Conservation (phyloP, 2,888 invertebrate genomes). For the Pycnomerus fuliginosus region DNA sequence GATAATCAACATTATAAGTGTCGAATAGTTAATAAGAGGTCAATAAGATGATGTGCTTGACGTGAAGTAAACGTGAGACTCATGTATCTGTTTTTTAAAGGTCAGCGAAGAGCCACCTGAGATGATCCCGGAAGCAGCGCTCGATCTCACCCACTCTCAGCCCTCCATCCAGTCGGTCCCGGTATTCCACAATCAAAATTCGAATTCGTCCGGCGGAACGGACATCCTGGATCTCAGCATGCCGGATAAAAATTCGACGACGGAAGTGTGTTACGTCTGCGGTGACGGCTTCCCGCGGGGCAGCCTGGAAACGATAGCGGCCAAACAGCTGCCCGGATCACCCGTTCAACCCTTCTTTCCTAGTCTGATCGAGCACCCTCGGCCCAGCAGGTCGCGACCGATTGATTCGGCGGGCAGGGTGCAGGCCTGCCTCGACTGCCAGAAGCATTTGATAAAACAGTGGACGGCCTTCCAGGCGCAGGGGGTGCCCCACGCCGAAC, state of each 20-base stretch:
- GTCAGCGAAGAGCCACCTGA: constrained; percentile 38
- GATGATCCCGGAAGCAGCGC: constrained; percentile 49
- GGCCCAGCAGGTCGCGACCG: constrained; percentile 81
- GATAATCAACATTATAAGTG: no score
- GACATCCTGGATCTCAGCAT: constrained; percentile 87
- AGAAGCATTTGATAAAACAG: constrained; percentile 81
- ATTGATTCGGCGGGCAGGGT: constrained; percentile 77
- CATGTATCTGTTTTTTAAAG: constrained; percentile 37
- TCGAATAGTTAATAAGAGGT: no score
- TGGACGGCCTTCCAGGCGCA: constrained; percentile 72
- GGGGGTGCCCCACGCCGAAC: constrained; percentile 73
- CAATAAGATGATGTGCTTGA: no score
- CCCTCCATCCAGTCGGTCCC: constrained; percentile 38
- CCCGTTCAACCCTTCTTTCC: constrained; percentile 68
- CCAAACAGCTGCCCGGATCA: constrained; percentile 56
- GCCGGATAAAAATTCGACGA: constrained; percentile 89
- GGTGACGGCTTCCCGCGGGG: constrained; percentile 85
- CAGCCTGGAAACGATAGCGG: constrained; percentile 69
- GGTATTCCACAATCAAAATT: constrained; percentile 48
- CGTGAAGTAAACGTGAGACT: no score
- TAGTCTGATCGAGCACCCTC: constrained; percentile 75
- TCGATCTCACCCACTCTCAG: constrained; percentile 58
- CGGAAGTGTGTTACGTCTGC: constrained; percentile 88
- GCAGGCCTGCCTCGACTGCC: constrained; percentile 81
- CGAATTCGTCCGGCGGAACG: constrained; percentile 65